These are phyloP conservation scores for Fundulus diaphanus DNA, from an alignment of 2,797 vertebrate species.

Conservation along the genomic window DNA sequence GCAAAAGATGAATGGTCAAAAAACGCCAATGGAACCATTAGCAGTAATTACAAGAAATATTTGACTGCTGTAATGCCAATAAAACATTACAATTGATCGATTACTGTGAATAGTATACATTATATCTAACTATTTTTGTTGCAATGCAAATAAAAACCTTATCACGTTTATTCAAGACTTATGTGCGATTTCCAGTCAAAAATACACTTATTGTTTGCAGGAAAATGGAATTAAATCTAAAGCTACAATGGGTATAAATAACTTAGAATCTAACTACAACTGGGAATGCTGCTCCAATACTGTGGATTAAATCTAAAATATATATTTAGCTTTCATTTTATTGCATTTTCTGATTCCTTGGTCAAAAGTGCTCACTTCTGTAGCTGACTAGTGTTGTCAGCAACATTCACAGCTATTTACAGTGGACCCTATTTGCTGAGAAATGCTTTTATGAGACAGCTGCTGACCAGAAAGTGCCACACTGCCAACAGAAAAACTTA, in stretches of 20 bases:
- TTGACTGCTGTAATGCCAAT: no score
- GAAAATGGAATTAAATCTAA: no score
- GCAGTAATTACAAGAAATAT: neutral
- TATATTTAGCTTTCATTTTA: neutral
- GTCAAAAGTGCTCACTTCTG: slow-evolving; percentile 25
- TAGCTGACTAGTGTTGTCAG: neutral
- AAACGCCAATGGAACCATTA: neutral
- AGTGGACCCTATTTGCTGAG: slow-evolving; percentile 59
- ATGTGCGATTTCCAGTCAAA: no score
- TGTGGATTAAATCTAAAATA: neutral
- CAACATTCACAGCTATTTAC: slow-evolving; percentile 9
- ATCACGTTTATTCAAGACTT: no score
- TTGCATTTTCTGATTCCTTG: neutral
- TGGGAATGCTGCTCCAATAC: slow-evolving; percentile 11
- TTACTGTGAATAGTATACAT: no score
- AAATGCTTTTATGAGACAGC: slow-evolving; percentile 63
- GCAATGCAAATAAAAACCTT: no score
- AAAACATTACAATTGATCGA: no score
- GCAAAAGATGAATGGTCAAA: neutral
- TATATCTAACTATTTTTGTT: no score
- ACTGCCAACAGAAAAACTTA: slow-evolving; percentile 55
- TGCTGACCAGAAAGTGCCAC: slow-evolving; percentile 20
- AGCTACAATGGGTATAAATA: neutral
- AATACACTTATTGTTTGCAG: no score
- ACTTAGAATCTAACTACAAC: neutral